Evolutionary conservation across 2,113 vertebrate genomes (phyloP).

Genomic region (Lota lota): DNA sequence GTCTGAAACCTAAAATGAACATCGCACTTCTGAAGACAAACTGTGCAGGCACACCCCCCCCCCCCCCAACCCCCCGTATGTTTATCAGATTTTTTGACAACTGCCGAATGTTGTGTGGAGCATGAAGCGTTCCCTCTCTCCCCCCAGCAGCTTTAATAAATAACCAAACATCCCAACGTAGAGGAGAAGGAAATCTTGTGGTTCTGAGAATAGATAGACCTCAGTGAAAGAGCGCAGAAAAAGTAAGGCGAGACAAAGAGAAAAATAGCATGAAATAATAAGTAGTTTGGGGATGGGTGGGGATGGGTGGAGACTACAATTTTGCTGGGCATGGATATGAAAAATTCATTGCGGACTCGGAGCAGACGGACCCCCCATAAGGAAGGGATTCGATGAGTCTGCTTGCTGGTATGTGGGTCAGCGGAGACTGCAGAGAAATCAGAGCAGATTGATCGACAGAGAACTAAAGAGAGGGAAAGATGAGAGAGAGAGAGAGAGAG

Average conservation of each 20-base stretch:
- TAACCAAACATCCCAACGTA: constrained; percentile 50
- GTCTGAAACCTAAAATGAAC: constrained; percentile 16
- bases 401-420: constrained; percentile 69
- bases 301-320: constrained; percentile 11
- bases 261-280: constrained; percentile 61
- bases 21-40: neutral
- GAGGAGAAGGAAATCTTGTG: constrained; percentile 15
- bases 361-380: constrained; percentile 61
- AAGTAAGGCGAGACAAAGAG: neutral
- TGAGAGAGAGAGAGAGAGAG: neutral
- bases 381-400: constrained; percentile 45
- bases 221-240: constrained; percentile 6
- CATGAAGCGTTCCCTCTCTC: constrained; percentile 33
- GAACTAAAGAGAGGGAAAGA: neutral
- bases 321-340: constrained; percentile 56
- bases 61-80: constrained; percentile 18
- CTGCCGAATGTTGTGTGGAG: constrained; percentile 38
- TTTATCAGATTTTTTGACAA: constrained; percentile 42
- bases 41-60: neutral
- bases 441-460: constrained; percentile 18
- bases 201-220: constrained; percentile 7
- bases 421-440: constrained; percentile 19
- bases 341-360: constrained; percentile 64
- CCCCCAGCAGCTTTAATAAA: constrained; percentile 51
- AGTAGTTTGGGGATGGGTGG: constrained; percentile 46